Conservation (phyloP, 1,140 invertebrate species). For the Bicyclus anynana region DNA sequence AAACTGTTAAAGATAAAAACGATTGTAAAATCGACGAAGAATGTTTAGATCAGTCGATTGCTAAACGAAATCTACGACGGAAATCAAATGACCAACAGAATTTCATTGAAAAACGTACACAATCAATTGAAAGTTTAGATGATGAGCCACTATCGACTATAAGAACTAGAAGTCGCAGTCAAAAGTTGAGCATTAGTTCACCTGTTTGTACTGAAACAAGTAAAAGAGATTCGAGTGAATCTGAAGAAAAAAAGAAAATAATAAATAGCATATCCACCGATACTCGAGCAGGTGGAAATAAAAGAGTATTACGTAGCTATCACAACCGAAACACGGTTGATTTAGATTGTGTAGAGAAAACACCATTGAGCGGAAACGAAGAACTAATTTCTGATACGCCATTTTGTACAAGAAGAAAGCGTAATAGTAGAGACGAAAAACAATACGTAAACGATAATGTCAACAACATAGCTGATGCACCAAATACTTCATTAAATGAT, state of each 20-base stretch:
- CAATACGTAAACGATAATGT: neutral
- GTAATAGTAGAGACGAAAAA: neutral
- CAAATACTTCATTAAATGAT: no score
- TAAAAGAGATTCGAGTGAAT: neutral
- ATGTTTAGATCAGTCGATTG: neutral
- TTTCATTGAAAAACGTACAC: neutral
- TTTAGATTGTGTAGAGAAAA: neutral
- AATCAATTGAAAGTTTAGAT: neutral
- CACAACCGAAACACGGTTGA: constrained; percentile 7
- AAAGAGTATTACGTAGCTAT: constrained; percentile 48
- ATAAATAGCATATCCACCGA: constrained; percentile 13
- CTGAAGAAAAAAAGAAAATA: neutral
- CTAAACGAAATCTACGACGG: neutral
- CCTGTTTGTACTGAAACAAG: neutral
- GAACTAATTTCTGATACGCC: neutral
- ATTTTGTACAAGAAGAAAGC: neutral
- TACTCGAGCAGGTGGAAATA: constrained; percentile 20
- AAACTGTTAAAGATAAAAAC: neutral
- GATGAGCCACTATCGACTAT: constrained; percentile 4
- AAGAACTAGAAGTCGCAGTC: constrained; percentile 30
- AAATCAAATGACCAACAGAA: neutral
- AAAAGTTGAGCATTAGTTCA: constrained; percentile 1
- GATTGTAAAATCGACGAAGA: neutral
- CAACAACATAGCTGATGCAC: neutral
- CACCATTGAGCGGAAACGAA: neutral